Conservation (phyloP, 2,797 vertebrate species). For the Urophycis tenuis region DNA sequence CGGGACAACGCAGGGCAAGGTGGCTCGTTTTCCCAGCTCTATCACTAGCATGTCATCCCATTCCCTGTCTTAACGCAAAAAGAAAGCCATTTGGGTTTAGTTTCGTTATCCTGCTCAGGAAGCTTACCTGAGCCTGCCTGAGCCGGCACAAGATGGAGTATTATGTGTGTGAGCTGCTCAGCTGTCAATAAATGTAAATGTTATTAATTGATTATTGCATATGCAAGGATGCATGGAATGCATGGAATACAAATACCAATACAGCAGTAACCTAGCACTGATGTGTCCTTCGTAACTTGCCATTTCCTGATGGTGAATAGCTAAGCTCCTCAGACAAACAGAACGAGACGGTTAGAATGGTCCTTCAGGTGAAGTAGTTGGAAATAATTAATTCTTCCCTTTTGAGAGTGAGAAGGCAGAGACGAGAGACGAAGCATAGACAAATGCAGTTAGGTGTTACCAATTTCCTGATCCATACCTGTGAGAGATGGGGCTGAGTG, state of each 20-base stretch:
- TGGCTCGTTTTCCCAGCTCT: constrained; percentile 32
- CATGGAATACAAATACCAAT: too few relatives aligned
- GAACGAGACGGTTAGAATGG: not conserved
- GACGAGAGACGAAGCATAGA: constrained; percentile 13
- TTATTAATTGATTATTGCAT: too few relatives aligned
- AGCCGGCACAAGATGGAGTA: not conserved
- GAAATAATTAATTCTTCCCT: too few relatives aligned
- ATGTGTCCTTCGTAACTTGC: not conserved
- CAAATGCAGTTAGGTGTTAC: constrained; percentile 4
- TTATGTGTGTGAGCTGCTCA: not conserved
- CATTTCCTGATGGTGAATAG: not conserved
- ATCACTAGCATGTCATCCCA: constrained; percentile 61
- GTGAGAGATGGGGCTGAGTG: not conserved
- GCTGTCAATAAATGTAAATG: too few relatives aligned
- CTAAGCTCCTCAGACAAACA: not conserved
- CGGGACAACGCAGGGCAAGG: constrained; percentile 55
- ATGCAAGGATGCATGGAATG: too few relatives aligned
- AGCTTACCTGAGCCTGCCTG: not conserved
- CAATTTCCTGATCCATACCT: constrained; percentile 47
- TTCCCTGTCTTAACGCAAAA: constrained; percentile 35
- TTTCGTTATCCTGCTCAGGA: constrained; percentile 1
- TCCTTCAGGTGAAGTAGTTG: not conserved
- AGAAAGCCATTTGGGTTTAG: not conserved
- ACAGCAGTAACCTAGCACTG: not conserved
- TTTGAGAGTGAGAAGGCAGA: not conserved